Percentiles rank a stretch among this genome's conserved stretches.
Evolutionary conservation across 2,797 vertebrate genomes (phyloP).

Genomic region (Sebastes oblongus): DNA sequence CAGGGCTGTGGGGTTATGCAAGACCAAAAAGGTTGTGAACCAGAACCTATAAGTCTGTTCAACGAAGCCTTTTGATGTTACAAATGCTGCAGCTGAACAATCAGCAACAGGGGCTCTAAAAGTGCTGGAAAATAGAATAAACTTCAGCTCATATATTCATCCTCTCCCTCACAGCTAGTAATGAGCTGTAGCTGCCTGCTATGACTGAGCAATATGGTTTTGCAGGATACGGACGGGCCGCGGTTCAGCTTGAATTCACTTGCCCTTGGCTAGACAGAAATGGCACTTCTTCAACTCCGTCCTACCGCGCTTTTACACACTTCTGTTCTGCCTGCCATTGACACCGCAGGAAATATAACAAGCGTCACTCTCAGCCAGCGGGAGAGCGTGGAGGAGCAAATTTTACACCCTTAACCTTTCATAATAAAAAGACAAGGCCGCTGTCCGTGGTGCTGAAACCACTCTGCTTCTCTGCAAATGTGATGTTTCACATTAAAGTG

Average conservation of each 20-base stretch:
- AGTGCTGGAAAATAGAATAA: neutral
- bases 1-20: neutral
- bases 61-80: neutral
- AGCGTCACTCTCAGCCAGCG: slow-evolving; percentile 1
- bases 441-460: slow-evolving; percentile 74
- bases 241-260: slow-evolving; percentile 48
- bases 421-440: slow-evolving; percentile 44
- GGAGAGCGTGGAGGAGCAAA: slow-evolving; percentile 15
- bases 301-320: neutral
- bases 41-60: neutral
- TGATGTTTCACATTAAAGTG: neutral
- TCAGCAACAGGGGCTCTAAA: neutral
- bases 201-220: slow-evolving; percentile 24
- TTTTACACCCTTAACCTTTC: slow-evolving; percentile 15
- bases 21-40: neutral
- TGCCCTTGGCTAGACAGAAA: slow-evolving; percentile 43
- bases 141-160: neutral
- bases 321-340: neutral
- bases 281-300: slow-evolving; percentile 20
- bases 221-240: slow-evolving; percentile 31
- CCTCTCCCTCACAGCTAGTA: neutral
- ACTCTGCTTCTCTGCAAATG: neutral
- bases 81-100: slow-evolving; percentile 8
- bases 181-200: slow-evolving; percentile 36
- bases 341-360: slow-evolving; percentile 2